These are phyloP conservation scores for Condylostylus longicornis DNA, from an alignment of 1,140 invertebrate genomes.

Conservation along the genomic window DNA sequence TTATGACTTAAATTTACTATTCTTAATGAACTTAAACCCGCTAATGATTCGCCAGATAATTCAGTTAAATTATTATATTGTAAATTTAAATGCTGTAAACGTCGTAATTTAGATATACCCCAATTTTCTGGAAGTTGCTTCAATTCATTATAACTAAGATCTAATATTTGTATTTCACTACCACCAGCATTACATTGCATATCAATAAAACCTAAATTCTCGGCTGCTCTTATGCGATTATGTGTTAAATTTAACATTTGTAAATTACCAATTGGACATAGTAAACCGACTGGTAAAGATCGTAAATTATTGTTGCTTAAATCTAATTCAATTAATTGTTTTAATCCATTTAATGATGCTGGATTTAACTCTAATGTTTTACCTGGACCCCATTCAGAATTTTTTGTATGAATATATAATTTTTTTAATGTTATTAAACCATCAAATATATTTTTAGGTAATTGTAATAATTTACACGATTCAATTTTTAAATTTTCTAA, in stretches of 20 bases:
- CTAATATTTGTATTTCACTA: conserved; percentile 50
- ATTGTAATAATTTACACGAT: conserved; percentile 61
- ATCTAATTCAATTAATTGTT: conserved; percentile 62
- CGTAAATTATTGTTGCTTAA: conserved; percentile 68
- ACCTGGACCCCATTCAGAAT: conserved; percentile 57
- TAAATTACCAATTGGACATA: conserved; percentile 62
- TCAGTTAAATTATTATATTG: conserved; percentile 72
- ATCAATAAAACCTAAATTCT: conserved; percentile 51
- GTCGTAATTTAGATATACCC: conserved; percentile 50
- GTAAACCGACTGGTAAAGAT: conserved; percentile 52
- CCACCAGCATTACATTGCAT: conserved; percentile 39
- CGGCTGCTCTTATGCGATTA: conserved; percentile 58
- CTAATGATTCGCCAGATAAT: conserved; percentile 58
- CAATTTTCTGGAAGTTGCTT: conserved; percentile 51
- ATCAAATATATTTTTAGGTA: conserved; percentile 61
- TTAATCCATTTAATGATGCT: conserved; percentile 52
- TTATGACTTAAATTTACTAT: conserved; percentile 76
- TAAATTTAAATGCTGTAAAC: conserved; percentile 59
- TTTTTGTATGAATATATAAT: conserved; percentile 56
- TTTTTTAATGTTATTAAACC: conserved; percentile 58
- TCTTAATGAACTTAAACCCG: conserved; percentile 55
- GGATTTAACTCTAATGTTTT: conserved; percentile 52
- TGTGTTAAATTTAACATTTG: conserved; percentile 68
- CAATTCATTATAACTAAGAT: conserved; percentile 65
- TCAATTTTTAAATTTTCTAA: conserved; percentile 57